These are phyloP conservation scores for Bombyx mandarina DNA, from an alignment of 1,140 invertebrate genomes.

Conservation along the genomic window DNA sequence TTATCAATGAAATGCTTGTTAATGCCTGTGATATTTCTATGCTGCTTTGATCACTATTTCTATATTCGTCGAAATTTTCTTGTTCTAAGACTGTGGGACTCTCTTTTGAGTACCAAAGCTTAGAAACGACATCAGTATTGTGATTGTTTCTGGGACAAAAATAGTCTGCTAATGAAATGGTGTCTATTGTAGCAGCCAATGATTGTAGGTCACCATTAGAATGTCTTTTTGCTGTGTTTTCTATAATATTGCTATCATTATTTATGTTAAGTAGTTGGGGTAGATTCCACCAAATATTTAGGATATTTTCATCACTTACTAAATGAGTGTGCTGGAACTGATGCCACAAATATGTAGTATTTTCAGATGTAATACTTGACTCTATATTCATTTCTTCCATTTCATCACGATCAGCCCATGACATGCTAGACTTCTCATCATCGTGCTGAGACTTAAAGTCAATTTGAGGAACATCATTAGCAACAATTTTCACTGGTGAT, in stretches of 20 bases:
- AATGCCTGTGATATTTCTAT: constrained; percentile 35
- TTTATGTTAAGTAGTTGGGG: constrained; percentile 20
- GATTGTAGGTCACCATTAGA: constrained; percentile 19
- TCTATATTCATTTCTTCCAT: constrained; percentile 17
- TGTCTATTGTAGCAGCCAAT: constrained; percentile 35
- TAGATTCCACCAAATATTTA: constrained; percentile 50
- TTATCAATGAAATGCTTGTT: constrained; percentile 19
- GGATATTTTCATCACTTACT: constrained; percentile 14
- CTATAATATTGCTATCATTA: constrained; percentile 11
- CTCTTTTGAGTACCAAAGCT: constrained; percentile 39
- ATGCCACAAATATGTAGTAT: constrained; percentile 14
- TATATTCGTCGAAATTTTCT: constrained; percentile 39
- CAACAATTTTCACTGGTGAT: constrained; percentile 25
- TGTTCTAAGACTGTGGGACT: constrained; percentile 47
- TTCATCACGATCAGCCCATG: constrained; percentile 40
- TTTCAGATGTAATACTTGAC: constrained; percentile 3
- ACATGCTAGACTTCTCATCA: constrained; percentile 58
- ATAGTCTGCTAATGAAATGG: constrained; percentile 43
- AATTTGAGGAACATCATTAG: constrained; percentile 28
- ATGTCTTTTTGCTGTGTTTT: constrained; percentile 8
- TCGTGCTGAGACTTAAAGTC: constrained; percentile 23
- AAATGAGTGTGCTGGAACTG: constrained; percentile 16
- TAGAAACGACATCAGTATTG: constrained; percentile 20
- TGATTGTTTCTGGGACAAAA: constrained; percentile 18
- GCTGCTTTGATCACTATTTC: constrained; percentile 23